Evolutionary conservation across 2,113 vertebrate species (phyloP), one percentile per base, ranked within the genome.

Genomic region (Puffinus mauretanicus): DNA sequence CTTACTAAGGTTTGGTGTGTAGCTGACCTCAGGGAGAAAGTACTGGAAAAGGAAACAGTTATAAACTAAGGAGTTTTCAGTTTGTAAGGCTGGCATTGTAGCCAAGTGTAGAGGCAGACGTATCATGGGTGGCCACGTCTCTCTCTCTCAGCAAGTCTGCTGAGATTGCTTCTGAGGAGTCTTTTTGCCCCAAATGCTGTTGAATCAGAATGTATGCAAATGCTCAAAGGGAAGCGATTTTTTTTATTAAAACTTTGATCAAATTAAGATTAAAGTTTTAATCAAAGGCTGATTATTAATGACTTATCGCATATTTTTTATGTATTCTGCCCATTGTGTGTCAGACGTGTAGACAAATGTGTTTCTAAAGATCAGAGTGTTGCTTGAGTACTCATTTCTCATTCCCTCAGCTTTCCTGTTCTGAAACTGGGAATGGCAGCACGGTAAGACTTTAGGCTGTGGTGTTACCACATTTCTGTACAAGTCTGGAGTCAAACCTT

Each of bases 81-180:
- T 13, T 9, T 69, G 34, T 29, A n/a, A 22, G n/a, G 14, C 2
- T 77, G 40, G 24, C 18, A 2, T 26, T 57, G 44, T 24, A 80
- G 52, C 32, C 34, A 44, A 22, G 36, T 3, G 12, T 10, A 16
- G 40, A 54, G 58, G 16, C 47, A 87, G 42, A 4, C 1, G 3
- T 52, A 3, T 6, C 6, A 1, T 8, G 32, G 42, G 27, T 62
- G 19, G 9, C 51, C 9, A 1, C 3, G 16, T 26, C 11, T 32
- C 3, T 5, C 3, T 47, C 3, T 47, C n/a, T 62, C 30, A 4
- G 24, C 4, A 7, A 13, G 8, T 32, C 52, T 92, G 40, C 34
- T 64, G 38, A 84, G 52, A 11, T 49, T 46, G 22, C 14, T 82
- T 70, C 70, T 52, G 21, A 44, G 18, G 47, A 6, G 9, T 8